Percentiles rank a stretch among this genome's conserved stretches.
phyloP scores from a whole-genome alignment of 2,113 vertebrate species.

The Amphiprion percula region DNA sequence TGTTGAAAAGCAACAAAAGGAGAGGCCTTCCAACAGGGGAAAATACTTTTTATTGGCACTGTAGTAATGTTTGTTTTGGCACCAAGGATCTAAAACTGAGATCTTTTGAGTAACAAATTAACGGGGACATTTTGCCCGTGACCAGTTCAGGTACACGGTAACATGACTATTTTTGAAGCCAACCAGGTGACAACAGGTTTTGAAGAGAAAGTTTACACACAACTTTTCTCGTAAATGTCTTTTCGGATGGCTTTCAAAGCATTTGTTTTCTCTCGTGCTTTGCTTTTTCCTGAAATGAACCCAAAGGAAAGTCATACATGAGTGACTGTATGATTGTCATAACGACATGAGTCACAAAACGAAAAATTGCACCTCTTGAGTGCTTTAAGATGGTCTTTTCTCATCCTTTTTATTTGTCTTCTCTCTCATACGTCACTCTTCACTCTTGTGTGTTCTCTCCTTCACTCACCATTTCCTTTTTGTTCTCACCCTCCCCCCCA shows the following conservation, averaged over 20 bases:
- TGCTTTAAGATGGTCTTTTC: conserved; percentile 30
- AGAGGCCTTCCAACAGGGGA: too few species aligned
- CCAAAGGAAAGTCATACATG: conserved; percentile 30
- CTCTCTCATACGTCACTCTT: neutral
- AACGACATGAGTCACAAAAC: conserved; percentile 54
- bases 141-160: neutral
- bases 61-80: too few species aligned
- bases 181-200: neutral
- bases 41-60: too few species aligned
- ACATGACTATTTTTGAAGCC: neutral
- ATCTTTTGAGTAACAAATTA: neutral
- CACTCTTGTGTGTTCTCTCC: neutral
- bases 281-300: conserved; percentile 31
- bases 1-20: too few species aligned
- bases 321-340: conserved; percentile 53
- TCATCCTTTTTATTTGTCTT: conserved; percentile 18
- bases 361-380: conserved; percentile 45
- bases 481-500: neutral
- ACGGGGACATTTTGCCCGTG: neutral
- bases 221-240: neutral
- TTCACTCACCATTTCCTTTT: neutral
- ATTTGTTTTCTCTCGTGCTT: neutral
- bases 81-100: too few species aligned
- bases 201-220: neutral
- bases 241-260: conserved; percentile 1